Base-by-base conservation (phyloP, 2,113 vertebrate species). In the Oryzias javanicus region DNA sequence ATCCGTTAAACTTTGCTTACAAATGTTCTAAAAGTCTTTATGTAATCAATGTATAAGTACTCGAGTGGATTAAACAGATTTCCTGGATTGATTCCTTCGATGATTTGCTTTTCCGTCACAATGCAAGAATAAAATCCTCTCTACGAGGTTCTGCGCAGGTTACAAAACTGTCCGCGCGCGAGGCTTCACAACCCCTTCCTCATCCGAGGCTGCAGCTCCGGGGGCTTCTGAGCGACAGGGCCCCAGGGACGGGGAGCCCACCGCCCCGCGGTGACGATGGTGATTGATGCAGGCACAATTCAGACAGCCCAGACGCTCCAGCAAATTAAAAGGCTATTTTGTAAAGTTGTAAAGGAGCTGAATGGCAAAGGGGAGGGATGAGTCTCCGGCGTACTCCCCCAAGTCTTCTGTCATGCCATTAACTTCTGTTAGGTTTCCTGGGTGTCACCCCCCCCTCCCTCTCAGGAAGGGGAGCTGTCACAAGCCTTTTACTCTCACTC, bases 251-350 rank as follows among this genome's bases (percentile, higher is more conserved):
- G 0, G 59, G 78, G 74, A 50, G 83, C 85, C 88, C 72, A 19
- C 69, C 56, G 89, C 78, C 75, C 45, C 60, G 74, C 42, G 63
- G 78, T 84, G 87, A 90, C 89, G 90, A 92, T 91, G 88, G 88
- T 91, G 90, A 91, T 92, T 91, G 90, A 92, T 92, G 90, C 79
- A 57, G 85, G 74, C 84, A 85, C 81, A 87, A 83, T 85, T 83
- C 89, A 90, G 89, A 91, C 79, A 81, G 82, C 86, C 78, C 87
- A 91, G 89, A 91, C 88, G 73, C 78, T 77, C 76, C 76, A 88
- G 80, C 77, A 92, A 92, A 92, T 92, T 92, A 92, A 92, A 92
- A 91, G 91, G 81, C 91, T 89, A 91, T 92, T 91, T 92, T 92
- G 90, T 90, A 85, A 87, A 88, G 87, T 91, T 91, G 84, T 90